Evolutionary conservation across 2,888 invertebrate genomes (phyloP), one percentile per base, ranked within the genome.

Genomic region (Stenurella melanura): DNA sequence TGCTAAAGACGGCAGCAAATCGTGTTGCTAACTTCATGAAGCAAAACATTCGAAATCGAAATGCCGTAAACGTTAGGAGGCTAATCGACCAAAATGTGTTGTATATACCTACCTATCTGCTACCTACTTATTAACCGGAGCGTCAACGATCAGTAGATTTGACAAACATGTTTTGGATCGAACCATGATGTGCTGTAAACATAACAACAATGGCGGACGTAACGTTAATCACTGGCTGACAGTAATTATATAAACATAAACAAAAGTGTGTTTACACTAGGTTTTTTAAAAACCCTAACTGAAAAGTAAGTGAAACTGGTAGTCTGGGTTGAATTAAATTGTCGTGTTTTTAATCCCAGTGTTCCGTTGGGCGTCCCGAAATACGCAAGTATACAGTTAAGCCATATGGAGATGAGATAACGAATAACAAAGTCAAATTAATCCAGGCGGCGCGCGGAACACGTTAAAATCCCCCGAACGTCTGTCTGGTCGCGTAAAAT

Each of bases 401-500:
- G 57, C 57, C 57, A 69, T 57, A 34, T 54, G 70, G 30, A 75
- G 57, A 80, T 70, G 72, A 74, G 54, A 73, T 72, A 72, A 73
- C 76, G 74, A 78, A 76, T 68, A 63, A 69, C 56, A 71, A 74
- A 61, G 71, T 68, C 67, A 42, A 78, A 81, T 83, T 80, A 82
- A 82, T 78, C 78, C 80, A 78, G 79, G 74, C 77, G 74, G 69
- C 81, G 78, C 74, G 69, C 72, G 17, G 74, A 77, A 78, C 81
- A 78, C 77, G 81, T 80, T 81, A 80, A 83, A 83, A 77, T 82
- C 81, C 79, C 81, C 81, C 80, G 78, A 84, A 81, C 82, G 82
- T 82, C 83, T 83, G 83, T 83, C 84, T 83, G 78, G 85, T 77
- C 80, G 80, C 80, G 84, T 84, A 85, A 87, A 87, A 86, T 86